phyloP scores from a whole-genome alignment of 2,797 vertebrate genomes.

The Varecia variegata region DNA sequence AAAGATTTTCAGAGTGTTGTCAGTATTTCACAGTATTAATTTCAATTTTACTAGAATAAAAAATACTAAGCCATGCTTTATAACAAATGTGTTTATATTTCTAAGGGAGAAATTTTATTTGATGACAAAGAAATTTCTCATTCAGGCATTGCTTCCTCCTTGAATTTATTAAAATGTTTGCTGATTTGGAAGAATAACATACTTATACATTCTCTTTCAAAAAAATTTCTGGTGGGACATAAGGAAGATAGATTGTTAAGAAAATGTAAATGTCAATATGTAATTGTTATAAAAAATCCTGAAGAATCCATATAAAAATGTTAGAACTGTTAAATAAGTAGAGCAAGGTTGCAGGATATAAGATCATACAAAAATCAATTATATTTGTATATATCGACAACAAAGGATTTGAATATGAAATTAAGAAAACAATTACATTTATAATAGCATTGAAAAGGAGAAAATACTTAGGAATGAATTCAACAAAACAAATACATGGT shows the following conservation, averaged over 20 bases:
- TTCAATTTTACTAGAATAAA: constrained; percentile 38
- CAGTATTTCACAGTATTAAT: constrained; percentile 32
- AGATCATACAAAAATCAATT: neutral
- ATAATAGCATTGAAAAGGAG: neutral
- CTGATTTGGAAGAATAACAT: neutral
- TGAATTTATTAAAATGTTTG: constrained; percentile 11
- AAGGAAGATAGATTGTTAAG: neutral
- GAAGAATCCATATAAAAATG: neutral
- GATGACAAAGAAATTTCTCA: neutral
- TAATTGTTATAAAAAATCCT: neutral
- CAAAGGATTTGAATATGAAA: neutral
- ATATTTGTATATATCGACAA: neutral
- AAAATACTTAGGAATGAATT: neutral
- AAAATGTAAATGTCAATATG: neutral
- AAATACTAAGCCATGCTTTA: neutral
- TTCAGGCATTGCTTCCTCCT: neutral
- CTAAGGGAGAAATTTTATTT: neutral
- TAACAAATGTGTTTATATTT: constrained; percentile 20
- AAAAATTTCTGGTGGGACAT: neutral
- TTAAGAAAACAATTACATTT: neutral
- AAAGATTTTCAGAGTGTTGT: neutral
- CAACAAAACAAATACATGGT: neutral
- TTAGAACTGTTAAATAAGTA: neutral
- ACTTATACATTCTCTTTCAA: neutral
- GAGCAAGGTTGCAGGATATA: neutral